Evolutionary conservation across 2,113 vertebrate genomes (phyloP).

Genomic region (Dromiciops gliroides): DNA sequence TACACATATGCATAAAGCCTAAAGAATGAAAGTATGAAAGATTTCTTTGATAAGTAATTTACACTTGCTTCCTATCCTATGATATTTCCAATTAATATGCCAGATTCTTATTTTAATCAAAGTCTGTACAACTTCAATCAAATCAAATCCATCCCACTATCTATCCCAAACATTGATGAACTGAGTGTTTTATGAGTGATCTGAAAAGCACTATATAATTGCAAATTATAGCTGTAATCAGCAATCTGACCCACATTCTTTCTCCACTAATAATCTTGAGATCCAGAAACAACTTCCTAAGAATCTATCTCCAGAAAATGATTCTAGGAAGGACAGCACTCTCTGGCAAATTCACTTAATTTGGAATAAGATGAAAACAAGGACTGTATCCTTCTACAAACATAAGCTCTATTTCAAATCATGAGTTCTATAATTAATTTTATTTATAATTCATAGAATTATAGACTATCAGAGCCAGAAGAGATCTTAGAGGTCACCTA

Average conservation of each 20-base stretch:
- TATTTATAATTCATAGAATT: background rate
- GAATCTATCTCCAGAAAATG: conserved; percentile 57
- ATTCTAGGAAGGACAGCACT: conserved; percentile 41
- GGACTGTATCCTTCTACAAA: conserved; percentile 25
- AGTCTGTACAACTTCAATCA: conserved; percentile 70
- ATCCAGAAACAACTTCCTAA: conserved; percentile 53
- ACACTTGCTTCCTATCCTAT: conserved; percentile 66
- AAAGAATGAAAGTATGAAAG: conserved; percentile 53
- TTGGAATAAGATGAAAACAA: conserved; percentile 38
- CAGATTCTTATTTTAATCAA: conserved; percentile 73
- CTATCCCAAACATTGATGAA: conserved; percentile 62
- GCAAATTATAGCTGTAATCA: conserved; percentile 77
- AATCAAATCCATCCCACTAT: conserved; percentile 71
- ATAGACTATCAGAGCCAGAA: background rate
- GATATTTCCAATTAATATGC: conserved; percentile 76
- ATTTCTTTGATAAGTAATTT: conserved; percentile 65
- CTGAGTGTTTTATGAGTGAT: conserved; percentile 31
- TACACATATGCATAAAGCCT: conserved; percentile 33
- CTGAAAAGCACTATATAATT: conserved; percentile 70
- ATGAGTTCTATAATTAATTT: background rate
- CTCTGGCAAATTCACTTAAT: conserved; percentile 20
- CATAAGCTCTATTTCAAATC: background rate
- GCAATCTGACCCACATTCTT: conserved; percentile 69
- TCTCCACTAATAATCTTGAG: conserved; percentile 67
- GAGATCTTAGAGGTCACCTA: background rate